Base-by-base conservation (phyloP, 1,140 invertebrate genomes). In the Araneus ventricosus region DNA sequence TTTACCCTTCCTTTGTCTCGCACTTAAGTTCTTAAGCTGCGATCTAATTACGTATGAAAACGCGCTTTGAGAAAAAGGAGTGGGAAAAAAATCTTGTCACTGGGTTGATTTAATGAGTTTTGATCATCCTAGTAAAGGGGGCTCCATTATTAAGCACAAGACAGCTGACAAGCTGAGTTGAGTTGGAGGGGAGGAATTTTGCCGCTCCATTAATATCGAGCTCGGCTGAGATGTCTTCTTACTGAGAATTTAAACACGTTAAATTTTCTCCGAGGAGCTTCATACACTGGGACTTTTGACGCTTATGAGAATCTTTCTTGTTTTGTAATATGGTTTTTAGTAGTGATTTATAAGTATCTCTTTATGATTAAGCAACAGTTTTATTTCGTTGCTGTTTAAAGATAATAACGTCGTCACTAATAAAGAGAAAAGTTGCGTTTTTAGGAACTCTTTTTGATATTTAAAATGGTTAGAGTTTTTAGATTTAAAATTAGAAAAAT, bases 131-230 rank as follows among this genome's bases (percentile, higher is more conserved):
- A 57, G 84, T 87, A 93, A 93, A 93, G 84, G 90, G 91, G 91
- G 61, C 85, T 93, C 91, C 91, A 93, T 93, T 93, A 93, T 93
- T 93, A 93, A 93, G 70, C 85, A 59, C 91, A 93, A 85, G 91
- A 93, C 91, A 93, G 91, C 91, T 93, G 91, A 93, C 91, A 93
- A 93, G 84, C 91, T 67, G 85, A 93, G 91, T 93, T 93, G 91
- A 93, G 90, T 91, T 85, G 90, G 70, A 85, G 82, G 90, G 91
- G 91, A 93, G 85, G 91, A 93, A 93, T 93, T 93, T 93, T 93
- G 85, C 85, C 91, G 91, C 91, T 93, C 91, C 91, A 93, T 93
- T 93, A 93, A 93, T 93, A 93, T 93, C 45, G 67, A 87, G 91
- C 91, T 80, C 27, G 41, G 91, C 41, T 88, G 91, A 93, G 91